Evolutionary conservation across 2,888 invertebrate species (phyloP).

Genomic region (Eurois occulta): DNA sequence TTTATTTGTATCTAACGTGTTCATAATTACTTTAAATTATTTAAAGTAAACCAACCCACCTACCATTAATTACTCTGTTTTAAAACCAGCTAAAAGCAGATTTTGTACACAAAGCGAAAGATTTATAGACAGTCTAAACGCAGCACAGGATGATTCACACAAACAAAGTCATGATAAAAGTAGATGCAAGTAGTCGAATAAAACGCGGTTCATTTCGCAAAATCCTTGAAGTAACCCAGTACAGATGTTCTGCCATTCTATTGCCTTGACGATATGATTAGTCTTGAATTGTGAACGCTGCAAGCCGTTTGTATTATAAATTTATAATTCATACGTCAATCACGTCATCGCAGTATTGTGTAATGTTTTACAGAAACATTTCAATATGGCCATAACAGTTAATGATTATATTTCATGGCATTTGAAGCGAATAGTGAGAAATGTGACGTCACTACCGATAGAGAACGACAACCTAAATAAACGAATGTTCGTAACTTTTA

Average conservation of each 20-base stretch:
- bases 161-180: conserved; percentile 48
- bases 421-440: conserved; percentile 27
- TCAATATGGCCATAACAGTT: conserved; percentile 38
- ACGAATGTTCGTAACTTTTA: not conserved
- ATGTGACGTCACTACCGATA: conserved; percentile 43
- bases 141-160: conserved; percentile 49
- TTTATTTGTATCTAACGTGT: not conserved
- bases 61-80: conserved; percentile 10
- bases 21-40: not conserved
- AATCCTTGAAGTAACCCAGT: conserved; percentile 71
- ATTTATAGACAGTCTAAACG: conserved; percentile 42
- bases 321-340: conserved; percentile 66
- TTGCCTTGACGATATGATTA: conserved; percentile 84
- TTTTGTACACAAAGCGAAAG: conserved; percentile 29
- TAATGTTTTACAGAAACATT: conserved; percentile 57
- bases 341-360: conserved; percentile 68
- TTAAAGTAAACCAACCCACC: conserved; percentile 5
- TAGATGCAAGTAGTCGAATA: conserved; percentile 41
- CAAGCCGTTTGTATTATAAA: conserved; percentile 56
- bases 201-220: conserved; percentile 70
- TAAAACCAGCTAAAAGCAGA: conserved; percentile 14
- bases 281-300: conserved; percentile 73
- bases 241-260: conserved; percentile 77
- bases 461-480: not conserved
- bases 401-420: conserved; percentile 47